These are phyloP conservation scores for Drosophila insularis DNA, from an alignment of 1,140 invertebrate genomes.

Conservation along the genomic window DNA sequence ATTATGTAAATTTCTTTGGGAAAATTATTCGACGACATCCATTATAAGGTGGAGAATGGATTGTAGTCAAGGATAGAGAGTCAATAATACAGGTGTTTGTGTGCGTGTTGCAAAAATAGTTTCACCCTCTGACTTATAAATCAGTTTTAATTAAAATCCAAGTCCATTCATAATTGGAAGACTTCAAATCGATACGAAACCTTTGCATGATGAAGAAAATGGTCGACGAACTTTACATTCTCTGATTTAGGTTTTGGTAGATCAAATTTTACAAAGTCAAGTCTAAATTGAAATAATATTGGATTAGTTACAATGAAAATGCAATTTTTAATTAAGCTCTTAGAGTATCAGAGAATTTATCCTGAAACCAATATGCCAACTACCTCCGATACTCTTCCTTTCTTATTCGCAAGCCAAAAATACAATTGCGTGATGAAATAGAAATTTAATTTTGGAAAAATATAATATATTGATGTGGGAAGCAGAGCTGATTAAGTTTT, in stretches of 20 bases:
- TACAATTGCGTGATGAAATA: conserved; percentile 40
- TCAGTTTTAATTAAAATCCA: conserved; percentile 39
- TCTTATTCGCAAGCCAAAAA: background rate
- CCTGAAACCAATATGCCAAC: too few relatives aligned
- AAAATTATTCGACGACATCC: conserved; percentile 30
- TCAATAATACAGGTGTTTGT: conserved; percentile 19
- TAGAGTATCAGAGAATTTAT: too few relatives aligned
- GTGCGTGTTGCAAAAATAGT: conserved; percentile 21
- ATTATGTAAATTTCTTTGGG: conserved; percentile 56
- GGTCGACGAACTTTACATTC: background rate
- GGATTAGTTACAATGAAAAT: too few relatives aligned
- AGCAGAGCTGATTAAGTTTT: conserved; percentile 47
- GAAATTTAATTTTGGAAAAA: conserved; percentile 27
- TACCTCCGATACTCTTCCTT: background rate
- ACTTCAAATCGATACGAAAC: background rate
- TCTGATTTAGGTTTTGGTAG: background rate
- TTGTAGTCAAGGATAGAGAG: conserved; percentile 19
- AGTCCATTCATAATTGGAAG: background rate
- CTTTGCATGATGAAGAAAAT: background rate
- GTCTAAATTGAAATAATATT: too few relatives aligned
- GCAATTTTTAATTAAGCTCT: too few relatives aligned
- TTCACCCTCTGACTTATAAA: conserved; percentile 29
- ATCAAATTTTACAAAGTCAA: too few relatives aligned
- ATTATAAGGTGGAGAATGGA: conserved; percentile 29
- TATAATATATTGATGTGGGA: conserved; percentile 33